These are phyloP conservation scores for Molorchus minor DNA, from an alignment of 2,888 invertebrate genomes.

Conservation along the genomic window DNA sequence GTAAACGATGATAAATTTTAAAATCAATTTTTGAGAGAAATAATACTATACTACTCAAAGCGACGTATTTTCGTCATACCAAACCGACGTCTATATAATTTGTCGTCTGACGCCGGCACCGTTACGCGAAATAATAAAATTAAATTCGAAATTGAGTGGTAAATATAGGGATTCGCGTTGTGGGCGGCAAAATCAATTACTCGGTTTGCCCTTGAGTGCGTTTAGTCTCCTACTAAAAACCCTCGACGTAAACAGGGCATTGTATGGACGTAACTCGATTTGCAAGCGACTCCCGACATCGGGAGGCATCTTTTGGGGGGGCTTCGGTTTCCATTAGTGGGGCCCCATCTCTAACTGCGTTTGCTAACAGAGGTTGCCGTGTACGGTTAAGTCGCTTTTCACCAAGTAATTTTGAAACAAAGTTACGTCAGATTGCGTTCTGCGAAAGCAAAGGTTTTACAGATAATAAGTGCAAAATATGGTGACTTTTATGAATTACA, in stretches of 20 bases:
- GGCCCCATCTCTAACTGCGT: conserved; percentile 41
- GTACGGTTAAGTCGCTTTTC: conserved; percentile 6
- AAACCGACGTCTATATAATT: too few species aligned
- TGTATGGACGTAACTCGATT: conserved; percentile 59
- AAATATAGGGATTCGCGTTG: conserved; percentile 43
- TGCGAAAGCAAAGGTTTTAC: too few species aligned
- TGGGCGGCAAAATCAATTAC: conserved; percentile 48
- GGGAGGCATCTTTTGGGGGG: conserved; percentile 56
- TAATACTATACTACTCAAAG: too few species aligned
- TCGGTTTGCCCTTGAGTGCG: conserved; percentile 46
- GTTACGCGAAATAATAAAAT: conserved; percentile 32
- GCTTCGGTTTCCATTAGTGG: conserved; percentile 57
- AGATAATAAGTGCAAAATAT: too few species aligned
- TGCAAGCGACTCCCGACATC: conserved; percentile 55
- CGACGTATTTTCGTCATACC: too few species aligned
- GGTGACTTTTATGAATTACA: too few species aligned
- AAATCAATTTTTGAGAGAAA: too few species aligned
- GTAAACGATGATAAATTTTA: too few species aligned
- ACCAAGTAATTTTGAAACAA: neutral
- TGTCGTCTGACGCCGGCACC: too few species aligned
- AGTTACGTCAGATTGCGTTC: too few species aligned
- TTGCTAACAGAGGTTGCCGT: neutral
- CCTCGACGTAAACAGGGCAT: conserved; percentile 58
- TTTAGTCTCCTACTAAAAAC: conserved; percentile 51
- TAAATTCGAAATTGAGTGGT: conserved; percentile 36